Conservation (phyloP, 2,113 vertebrate genomes). For the Panurus biarmicus region DNA sequence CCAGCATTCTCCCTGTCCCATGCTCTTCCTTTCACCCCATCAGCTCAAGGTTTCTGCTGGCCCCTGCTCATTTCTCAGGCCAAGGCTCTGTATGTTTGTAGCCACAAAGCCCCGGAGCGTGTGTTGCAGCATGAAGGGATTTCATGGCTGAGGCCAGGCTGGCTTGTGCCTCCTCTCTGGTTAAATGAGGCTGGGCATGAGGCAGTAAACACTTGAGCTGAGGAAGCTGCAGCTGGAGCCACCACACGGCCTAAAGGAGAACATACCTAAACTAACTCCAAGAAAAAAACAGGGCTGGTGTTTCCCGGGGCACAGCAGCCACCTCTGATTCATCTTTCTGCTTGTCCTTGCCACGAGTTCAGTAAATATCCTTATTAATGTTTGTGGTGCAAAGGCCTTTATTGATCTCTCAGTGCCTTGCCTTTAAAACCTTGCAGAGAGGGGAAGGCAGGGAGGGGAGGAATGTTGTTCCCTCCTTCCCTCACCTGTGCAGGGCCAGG, state of each 20-base stretch:
- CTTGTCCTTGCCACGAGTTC: background rate
- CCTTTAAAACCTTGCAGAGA: background rate
- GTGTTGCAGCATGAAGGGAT: background rate
- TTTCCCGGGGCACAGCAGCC: background rate
- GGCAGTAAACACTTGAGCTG: fast-evolving
- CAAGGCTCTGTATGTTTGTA: background rate
- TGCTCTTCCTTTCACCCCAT: background rate
- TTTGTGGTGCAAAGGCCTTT: background rate
- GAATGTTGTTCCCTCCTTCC: background rate
- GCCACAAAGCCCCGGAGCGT: fast-evolving
- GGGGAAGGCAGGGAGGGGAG: background rate
- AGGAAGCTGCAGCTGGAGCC: background rate
- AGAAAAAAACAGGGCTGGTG: background rate
- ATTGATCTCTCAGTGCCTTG: background rate
- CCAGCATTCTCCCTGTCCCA: background rate
- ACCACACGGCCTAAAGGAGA: fast-evolving
- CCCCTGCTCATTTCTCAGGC: background rate
- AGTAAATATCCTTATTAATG: background rate
- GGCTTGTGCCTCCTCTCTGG: background rate
- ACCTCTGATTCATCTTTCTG: background rate
- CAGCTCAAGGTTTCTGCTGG: background rate
- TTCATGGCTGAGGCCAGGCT: background rate
- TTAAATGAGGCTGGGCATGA: background rate
- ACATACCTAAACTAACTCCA: background rate
- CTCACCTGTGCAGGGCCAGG: background rate